Evolutionary conservation across 2,797 vertebrate genomes (phyloP), one percentile per base, ranked within the genome.

Genomic region (Danio jaintianensis): DNA sequence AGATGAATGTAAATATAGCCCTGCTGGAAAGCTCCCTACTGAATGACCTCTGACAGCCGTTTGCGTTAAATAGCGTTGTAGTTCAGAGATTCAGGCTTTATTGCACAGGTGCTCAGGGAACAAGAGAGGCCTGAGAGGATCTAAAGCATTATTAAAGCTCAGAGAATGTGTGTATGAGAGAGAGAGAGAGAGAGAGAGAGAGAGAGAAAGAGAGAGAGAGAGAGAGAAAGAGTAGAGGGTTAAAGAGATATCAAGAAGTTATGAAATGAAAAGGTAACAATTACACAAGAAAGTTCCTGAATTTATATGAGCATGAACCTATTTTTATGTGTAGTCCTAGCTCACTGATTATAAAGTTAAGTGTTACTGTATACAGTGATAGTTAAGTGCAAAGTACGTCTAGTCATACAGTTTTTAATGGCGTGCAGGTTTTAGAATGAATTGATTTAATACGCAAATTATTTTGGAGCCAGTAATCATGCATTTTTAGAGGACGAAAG

Each of bases 121-220:
- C 80, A 84, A 18, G 70, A 82, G 87, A 78, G 85, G 85, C 92
- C 92, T 91, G 88, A 82, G 91, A 94, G 92, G 86, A 92, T 91
- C 89, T 92, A 90, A 90, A 90, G 90, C 91, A 90, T 94, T 95
- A 95, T 94, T 94, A 93, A 93, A 92, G 92, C 91, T 91, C 86
- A 86, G 89, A 90, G 91, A 90, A 90, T 90, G 91, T 90, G 91
- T 92, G 92, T 90, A 90, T 91, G 88, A 73, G 90, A 82, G 16
- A 69, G 48, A 64, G 50, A 82, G 52, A 58, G 71, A 69, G 22
- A 72, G 58, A 78, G 47, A 56, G 47, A 50, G 67, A 67, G 43
- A 78, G 47, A 71, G 47, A 50, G 67, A 67, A 43, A 78, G 47
- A 71, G 50, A 82, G 52, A 58, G 71, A 69, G 22, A 72, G 58